A percentile compares a stretch with the other conserved stretches of the same genome.
phyloP scores from a whole-genome alignment of 1,140 invertebrate species.

The Cherax destructor region DNA sequence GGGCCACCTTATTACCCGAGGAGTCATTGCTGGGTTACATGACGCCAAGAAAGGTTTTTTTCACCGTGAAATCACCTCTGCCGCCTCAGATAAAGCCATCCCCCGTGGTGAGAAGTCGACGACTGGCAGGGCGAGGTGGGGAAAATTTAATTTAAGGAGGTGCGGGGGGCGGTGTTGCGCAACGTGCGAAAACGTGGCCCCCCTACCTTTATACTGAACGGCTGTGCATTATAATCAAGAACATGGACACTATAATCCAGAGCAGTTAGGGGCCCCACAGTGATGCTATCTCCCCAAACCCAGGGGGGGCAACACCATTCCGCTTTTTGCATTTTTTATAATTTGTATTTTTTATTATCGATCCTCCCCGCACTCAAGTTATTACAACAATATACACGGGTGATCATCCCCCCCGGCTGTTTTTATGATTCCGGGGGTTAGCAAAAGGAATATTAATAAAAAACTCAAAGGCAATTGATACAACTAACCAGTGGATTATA shows the following conservation, averaged over 20 bases:
- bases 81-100: conserved; percentile 6
- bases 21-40: conserved; percentile 8
- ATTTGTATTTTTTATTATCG: conserved; percentile 16
- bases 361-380: conserved; percentile 18
- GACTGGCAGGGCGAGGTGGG: not conserved
- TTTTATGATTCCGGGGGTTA: conserved; percentile 6
- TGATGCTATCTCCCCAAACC: conserved; percentile 43
- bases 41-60: conserved; percentile 14
- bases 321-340: conserved; percentile 33
- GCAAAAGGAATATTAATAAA: not conserved
- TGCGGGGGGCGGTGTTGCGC: not conserved
- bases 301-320: not conserved
- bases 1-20: not conserved
- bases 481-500: too few relatives aligned
- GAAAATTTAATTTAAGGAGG: not conserved
- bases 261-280: conserved; percentile 33
- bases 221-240: conserved; percentile 39
- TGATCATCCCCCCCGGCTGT: conserved; percentile 11
- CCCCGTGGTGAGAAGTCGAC: not conserved
- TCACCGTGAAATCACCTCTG: conserved; percentile 23
- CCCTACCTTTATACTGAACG: conserved; percentile 25
- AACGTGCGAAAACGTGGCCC: not conserved
- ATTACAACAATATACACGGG: conserved; percentile 35
- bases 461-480: conserved; percentile 3
- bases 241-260: conserved; percentile 45